Evolutionary conservation across 2,797 vertebrate genomes (phyloP).

Genomic region (Muscicapa striata): DNA sequence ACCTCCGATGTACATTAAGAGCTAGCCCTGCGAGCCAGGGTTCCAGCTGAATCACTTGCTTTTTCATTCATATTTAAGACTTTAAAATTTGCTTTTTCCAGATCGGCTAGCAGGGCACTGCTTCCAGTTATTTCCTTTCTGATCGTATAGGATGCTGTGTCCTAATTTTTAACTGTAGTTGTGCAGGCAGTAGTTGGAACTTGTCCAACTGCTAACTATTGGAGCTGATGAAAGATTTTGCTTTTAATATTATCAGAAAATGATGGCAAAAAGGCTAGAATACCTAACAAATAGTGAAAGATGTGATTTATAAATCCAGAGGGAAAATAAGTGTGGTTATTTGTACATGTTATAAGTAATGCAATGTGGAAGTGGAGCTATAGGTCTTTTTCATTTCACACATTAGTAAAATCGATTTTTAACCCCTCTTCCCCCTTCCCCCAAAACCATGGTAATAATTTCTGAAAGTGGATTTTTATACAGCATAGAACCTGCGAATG

Average conservation of each 20-base stretch:
- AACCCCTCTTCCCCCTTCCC: not conserved
- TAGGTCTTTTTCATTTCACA: conserved; percentile 3
- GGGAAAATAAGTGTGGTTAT: not conserved
- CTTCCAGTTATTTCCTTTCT: conserved; percentile 51
- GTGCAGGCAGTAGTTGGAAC: conserved; percentile 69
- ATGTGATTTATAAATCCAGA: conserved; percentile 2
- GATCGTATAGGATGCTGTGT: conserved; percentile 57
- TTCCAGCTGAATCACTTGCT: conserved; percentile 1
- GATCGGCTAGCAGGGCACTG: not conserved
- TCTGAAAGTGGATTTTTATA: conserved; percentile 30
- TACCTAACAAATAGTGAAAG: not conserved
- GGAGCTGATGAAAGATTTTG: conserved; percentile 59
- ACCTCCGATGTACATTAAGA: conserved; percentile 60
- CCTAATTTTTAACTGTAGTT: conserved; percentile 72
- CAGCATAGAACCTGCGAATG: not conserved
- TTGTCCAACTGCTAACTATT: conserved; percentile 60
- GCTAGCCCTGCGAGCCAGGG: conserved; percentile 6
- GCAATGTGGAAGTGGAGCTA: not conserved
- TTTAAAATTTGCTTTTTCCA: conserved; percentile 46
- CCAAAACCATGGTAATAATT: not conserved
- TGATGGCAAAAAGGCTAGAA: conserved; percentile 51
- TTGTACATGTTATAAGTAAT: not conserved
- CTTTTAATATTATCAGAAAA: conserved; percentile 61
- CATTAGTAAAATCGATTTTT: conserved; percentile 1
- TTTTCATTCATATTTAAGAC: conserved; percentile 42